Percentiles rank a stretch among this genome's conserved stretches.
Evolutionary conservation across 64 coral and sea anemone genomes (phyloP).

Genomic region (Catalaphyllia jardinei): DNA sequence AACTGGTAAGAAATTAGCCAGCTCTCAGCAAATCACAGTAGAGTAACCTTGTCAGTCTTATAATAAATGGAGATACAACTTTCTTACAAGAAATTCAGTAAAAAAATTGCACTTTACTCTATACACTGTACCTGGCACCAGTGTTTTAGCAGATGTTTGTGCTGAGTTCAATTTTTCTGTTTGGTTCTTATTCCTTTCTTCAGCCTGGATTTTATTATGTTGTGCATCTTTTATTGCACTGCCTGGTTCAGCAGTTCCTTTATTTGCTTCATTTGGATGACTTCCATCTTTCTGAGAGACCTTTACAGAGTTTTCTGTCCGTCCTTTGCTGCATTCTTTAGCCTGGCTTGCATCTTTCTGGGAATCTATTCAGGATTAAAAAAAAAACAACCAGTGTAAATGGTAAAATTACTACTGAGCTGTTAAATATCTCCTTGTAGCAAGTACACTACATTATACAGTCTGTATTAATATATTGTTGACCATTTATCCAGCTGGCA

Average conservation of each 20-base stretch:
- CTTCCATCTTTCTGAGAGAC: neutral
- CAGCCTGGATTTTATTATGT: neutral
- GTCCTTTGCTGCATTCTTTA: neutral
- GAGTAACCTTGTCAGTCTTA: too few species aligned
- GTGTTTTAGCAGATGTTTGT: neutral
- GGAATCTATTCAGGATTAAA: neutral
- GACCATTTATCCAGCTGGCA: too few species aligned
- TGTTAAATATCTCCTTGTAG: too few species aligned
- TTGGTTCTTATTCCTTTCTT: neutral
- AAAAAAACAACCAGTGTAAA: neutral
- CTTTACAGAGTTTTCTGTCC: neutral
- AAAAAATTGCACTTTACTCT: neutral
- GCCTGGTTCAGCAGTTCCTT: neutral
- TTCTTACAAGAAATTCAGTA: neutral
- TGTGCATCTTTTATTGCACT: neutral
- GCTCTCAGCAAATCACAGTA: too few species aligned
- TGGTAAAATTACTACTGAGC: too few species aligned
- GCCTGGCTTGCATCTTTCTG: neutral
- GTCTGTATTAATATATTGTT: too few species aligned
- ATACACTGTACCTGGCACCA: neutral
- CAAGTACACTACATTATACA: too few species aligned
- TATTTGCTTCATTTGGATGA: neutral
- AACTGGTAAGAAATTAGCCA: too few species aligned
- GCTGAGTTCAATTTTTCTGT: neutral
- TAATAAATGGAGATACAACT: too few species aligned